phyloP scores from a whole-genome alignment of 1,140 invertebrate species.

The Hylyphantes graminicola region DNA sequence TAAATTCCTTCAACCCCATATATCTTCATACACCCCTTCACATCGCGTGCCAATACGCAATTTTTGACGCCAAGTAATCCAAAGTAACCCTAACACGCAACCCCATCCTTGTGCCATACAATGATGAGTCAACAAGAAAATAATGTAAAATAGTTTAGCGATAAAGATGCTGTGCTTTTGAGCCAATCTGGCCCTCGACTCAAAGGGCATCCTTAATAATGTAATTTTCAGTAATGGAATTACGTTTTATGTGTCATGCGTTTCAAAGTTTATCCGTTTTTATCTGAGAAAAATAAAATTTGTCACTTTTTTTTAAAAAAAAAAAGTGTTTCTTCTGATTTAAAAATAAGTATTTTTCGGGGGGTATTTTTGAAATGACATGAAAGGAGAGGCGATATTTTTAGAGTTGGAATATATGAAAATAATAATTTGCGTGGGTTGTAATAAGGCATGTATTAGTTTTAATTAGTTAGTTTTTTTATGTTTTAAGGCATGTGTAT shows the following conservation, averaged over 20 bases:
- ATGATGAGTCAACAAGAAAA: slow-evolving; percentile 48
- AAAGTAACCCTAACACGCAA: slow-evolving; percentile 36
- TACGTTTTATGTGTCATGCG: too few species aligned
- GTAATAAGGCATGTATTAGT: background rate
- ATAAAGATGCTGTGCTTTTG: slow-evolving; percentile 7
- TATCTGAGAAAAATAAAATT: too few species aligned
- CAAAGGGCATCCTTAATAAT: too few species aligned
- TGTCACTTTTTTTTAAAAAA: too few species aligned
- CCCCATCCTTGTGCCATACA: slow-evolving; percentile 17
- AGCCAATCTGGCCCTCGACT: too few species aligned
- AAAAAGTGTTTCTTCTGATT: too few species aligned
- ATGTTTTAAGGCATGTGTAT: too few species aligned
- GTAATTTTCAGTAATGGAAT: too few species aligned
- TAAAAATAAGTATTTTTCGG: too few species aligned
- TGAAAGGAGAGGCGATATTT: background rate
- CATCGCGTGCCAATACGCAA: slow-evolving; percentile 29
- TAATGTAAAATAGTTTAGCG: slow-evolving; percentile 43
- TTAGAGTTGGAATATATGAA: background rate
- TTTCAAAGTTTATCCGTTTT: too few species aligned
- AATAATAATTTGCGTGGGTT: background rate
- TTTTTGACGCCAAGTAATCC: slow-evolving; percentile 35
- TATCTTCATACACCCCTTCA: background rate
- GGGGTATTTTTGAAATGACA: too few species aligned
- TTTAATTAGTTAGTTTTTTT: too few species aligned
- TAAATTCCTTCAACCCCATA: background rate